Base-by-base conservation (phyloP, 1,140 invertebrate genomes). In the Drosophila serrata region DNA sequence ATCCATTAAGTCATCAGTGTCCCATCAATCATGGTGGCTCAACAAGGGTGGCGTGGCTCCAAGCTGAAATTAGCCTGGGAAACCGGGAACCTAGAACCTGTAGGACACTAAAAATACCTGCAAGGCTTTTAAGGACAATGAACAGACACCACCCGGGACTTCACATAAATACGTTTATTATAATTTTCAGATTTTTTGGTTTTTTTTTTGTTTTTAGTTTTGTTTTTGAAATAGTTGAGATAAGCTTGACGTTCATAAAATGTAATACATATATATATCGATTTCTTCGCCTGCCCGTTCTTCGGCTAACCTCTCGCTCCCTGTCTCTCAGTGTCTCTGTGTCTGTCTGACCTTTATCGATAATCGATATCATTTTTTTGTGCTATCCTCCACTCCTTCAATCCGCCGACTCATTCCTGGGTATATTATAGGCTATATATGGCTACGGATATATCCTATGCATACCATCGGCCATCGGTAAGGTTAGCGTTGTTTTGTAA, bases 121-220 rank as follows among this genome's bases (percentile, higher is more conserved):
- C 5, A n/a, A 19, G 4, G 12, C 3, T 13, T 11, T 29, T 13
- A 4, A 7, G 29, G 12, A 3, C 4, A 37, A 61, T 33, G 11
- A 43, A 49, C 35, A 77, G 5, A 39, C 56, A 53, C n/a, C 22
- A 11, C 3, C 3, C 22, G n/a, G 45, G 27, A 8, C 73, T 74
- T 82, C 87, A 90, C 87, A 90, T 90, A 90, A 90, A 91, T 91
- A 90, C 87, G 72, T 90, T 90, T 91, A 90, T 90, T 90, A 86
- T 86, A 88, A 77, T 84, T 88, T 76, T 80, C 67, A 90, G 84
- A 87, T 76, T 87, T 73, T 87, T 49, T 6, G 64, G 46, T 80
- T 77, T 31, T 31, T 80, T 3, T n/a, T 62, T 46, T 80, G 74
- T 73, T 69, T 46, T 29, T n/a, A 4, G 12, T 24, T 24, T 49